Base-by-base conservation (phyloP, 2,113 vertebrate genomes). In the Blennius ocellaris region DNA sequence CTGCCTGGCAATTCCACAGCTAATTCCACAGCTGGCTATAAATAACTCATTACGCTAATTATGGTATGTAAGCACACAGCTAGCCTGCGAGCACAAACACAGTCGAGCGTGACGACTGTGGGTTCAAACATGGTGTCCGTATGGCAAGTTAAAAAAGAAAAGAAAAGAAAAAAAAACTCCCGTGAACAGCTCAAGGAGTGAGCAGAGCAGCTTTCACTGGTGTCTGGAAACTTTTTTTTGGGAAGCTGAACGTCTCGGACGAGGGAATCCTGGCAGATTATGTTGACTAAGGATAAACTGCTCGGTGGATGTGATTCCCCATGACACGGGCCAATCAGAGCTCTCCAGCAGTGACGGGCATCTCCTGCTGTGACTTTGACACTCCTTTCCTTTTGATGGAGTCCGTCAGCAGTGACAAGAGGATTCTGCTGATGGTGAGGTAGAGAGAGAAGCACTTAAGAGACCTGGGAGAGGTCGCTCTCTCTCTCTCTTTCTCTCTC, bases 11-110 rank as follows among this genome's bases (percentile, higher is more conserved):
- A 91, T 90, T 87, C 90, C 77, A 86, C 80, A 63, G 88, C 86
- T 73, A 88, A 90, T 88, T 89, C 90, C 84, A 92, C 85, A 86
- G 90, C 85, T 62, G 71, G 77, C 90, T 92, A 92, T 92, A 93
- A 92, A 93, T 93, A 94, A 92, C 89, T 88, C 89, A 91, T 91
- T 90, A 91, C 73, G 76, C 87, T 90, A 92, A 91, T 92, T 89
- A 91, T 69, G 83, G 79, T 79, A 84, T 83, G 86, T 80, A 83
- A 83, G 84, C 85, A 77, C 85, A 82, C 78, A 81, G 57, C 72
- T 76, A 75, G 74, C 82, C 87, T 72, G 80, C 48, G 11, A 88
- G 82, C 61, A 16, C 73, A 89, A 88, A 89, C 84, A 87, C 77
- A 89, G 78, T 87, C 84, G 53, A 87, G 87, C 84, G 69, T 81